Evolutionary conservation across 1,140 invertebrate genomes (phyloP).

Genomic region (Probaryconus sp.): DNA sequence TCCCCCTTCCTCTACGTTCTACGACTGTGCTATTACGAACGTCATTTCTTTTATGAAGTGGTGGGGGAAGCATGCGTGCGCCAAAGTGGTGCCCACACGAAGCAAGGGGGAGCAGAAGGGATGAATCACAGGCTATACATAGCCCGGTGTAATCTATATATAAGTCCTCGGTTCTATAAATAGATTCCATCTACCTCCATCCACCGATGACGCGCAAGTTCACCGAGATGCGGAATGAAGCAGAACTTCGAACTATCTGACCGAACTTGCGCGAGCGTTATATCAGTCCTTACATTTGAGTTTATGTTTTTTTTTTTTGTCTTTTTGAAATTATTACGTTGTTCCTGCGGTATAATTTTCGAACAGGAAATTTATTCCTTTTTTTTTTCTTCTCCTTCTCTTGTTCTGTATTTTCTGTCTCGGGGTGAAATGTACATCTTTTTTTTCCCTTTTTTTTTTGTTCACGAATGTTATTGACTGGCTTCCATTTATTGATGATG

Average conservation of each 20-base stretch:
- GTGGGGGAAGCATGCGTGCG: constrained; percentile 16
- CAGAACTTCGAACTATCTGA: constrained; percentile 1
- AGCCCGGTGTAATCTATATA: constrained; percentile 72
- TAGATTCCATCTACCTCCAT: constrained; percentile 68
- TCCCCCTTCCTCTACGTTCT: constrained; percentile 5
- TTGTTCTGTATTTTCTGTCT: no score
- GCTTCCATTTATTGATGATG: no score
- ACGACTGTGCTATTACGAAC: constrained; percentile 27
- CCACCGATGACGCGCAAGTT: constrained; percentile 44
- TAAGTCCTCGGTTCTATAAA: constrained; percentile 75
- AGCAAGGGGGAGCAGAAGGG: constrained; percentile 32
- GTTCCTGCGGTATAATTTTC: no score
- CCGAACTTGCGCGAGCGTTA: no score
- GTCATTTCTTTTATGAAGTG: constrained; percentile 20
- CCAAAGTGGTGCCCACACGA: constrained; percentile 28
- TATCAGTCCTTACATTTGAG: no score
- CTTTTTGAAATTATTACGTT: no score
- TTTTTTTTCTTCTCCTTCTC: no score
- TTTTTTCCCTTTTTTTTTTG: no score
- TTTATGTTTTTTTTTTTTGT: no score
- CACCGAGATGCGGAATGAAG: constrained; percentile 29
- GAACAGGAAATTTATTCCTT: no score
- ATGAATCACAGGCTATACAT: constrained; percentile 70
- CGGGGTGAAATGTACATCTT: no score
- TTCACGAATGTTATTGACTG: no score